Evolutionary conservation across 1,140 invertebrate species (phyloP).

Genomic region (Drosophila parabipectinata): DNA sequence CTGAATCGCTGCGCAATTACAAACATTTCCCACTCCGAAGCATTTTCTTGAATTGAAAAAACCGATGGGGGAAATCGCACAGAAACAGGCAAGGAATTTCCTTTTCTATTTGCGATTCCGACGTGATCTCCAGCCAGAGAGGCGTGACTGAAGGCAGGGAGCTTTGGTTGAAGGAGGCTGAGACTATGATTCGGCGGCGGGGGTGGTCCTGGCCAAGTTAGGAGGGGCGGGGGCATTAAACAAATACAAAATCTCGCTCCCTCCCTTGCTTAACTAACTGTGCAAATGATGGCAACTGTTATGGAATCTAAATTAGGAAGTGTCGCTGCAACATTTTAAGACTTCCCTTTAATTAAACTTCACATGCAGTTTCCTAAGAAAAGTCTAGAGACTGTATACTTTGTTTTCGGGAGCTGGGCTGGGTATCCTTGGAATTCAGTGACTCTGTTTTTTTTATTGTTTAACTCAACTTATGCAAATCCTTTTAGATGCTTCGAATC

Average conservation of each 20-base stretch:
- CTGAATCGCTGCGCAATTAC: constrained; percentile 56
- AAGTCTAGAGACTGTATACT: background rate
- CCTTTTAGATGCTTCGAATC: background rate
- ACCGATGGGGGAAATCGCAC: background rate
- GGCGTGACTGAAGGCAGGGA: constrained; percentile 51
- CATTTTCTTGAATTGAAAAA: background rate
- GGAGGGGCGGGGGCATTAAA: constrained; percentile 53
- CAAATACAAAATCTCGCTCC: constrained; percentile 61
- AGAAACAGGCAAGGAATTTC: constrained; percentile 50
- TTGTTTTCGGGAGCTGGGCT: background rate
- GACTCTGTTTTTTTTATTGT: constrained; percentile 15
- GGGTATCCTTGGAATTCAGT: constrained; percentile 4
- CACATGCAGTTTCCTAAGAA: constrained; percentile 1
- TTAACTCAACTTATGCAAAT: constrained; percentile 44
- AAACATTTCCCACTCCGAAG: constrained; percentile 37
- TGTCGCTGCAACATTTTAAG: constrained; percentile 27
- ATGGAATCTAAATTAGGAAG: constrained; percentile 73
- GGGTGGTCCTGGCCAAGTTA: constrained; percentile 34
- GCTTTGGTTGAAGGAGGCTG: background rate
- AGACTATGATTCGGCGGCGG: background rate
- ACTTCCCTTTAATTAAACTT: constrained; percentile 47
- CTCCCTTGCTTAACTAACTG: constrained; percentile 72
- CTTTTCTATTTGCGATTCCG: constrained; percentile 65
- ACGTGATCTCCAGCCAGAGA: constrained; percentile 52
- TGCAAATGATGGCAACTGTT: constrained; percentile 58